Base-by-base conservation (phyloP, 2,113 vertebrate genomes). In the Phainopepla nitens region DNA sequence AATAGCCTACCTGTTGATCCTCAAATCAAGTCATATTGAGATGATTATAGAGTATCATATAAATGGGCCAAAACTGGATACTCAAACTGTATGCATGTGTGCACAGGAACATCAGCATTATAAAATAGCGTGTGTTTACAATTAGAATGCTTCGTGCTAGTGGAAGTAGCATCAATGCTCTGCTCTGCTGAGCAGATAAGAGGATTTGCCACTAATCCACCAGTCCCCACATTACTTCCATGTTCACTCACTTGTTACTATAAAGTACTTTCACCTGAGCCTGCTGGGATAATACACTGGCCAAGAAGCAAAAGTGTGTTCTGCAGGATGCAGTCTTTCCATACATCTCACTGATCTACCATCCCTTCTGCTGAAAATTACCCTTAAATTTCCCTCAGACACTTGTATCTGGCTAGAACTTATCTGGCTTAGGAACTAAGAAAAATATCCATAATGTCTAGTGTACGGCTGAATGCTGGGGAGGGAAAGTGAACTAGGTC, bases 361-460 rank as follows among this genome's bases (percentile, higher is more conserved):
- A 73, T 20, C 25, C 20, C 11, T 86, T 87, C 42, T 56, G 13
- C 9, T 60, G 33, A 89, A 66, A 77, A 5, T 14, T n/a, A 51
- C 6, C 14, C 14, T 56, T 58, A 58, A 8, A 25, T 86, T 53
- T 79, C 31, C n/a, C 41, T 60, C 15, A 27, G 29, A 41, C 13
- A 78, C n/a, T 29, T 58, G 17, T 22, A 23, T 31, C 41, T 29
- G 23, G 6, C 16, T 69, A 31, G 23, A 49, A 86, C 91, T 18
- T 11, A 49, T 13, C 15, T 70, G 68, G 6, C 21, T 80, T 23
- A 31, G 22, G 47, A 76, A 41, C 7, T 5, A 42, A 90, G 19
- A 12, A 13, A 27, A 44, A 20, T 5, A 2, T 15, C 16, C 1
- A 0, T 24, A 51, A 56, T 45, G 13, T 16, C 19, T 65, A n/a